A percentile compares a stretch with the other conserved stretches of the same genome.
These are phyloP conservation scores for Formicarius rufipectus DNA, from an alignment of 2,113 vertebrate genomes.

Conservation along the genomic window DNA sequence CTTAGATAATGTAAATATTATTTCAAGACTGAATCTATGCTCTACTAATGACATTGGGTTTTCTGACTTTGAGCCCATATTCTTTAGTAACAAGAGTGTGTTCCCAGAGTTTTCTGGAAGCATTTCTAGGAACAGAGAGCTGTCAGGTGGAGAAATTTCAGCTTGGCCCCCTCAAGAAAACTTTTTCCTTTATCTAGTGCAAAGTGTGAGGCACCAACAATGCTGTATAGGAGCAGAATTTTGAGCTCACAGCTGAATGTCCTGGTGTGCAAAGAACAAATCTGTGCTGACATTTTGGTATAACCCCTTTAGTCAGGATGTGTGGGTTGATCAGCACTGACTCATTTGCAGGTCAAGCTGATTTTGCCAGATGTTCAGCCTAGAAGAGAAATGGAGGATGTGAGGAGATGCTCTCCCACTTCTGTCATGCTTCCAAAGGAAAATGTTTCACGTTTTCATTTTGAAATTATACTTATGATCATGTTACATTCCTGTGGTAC, in stretches of 20 bases:
- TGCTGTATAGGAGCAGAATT: background rate
- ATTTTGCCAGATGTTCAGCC: background rate
- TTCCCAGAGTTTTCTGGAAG: background rate
- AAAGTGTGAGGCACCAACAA: background rate
- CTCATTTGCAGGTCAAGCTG: background rate
- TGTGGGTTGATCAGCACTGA: background rate
- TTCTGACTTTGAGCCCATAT: background rate
- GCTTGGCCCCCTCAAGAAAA: background rate
- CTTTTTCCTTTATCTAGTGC: background rate
- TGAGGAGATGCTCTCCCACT: background rate
- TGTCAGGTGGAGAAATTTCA: background rate
- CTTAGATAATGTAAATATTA: background rate
- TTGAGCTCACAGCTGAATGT: background rate
- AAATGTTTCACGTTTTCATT: background rate
- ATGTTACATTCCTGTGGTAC: background rate
- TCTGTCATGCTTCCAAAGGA: background rate
- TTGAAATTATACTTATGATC: background rate
- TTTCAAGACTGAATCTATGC: background rate
- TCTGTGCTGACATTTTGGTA: background rate
- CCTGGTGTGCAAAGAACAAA: background rate
- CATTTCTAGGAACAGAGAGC: background rate
- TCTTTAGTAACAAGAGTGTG: background rate
- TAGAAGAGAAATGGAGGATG: background rate
- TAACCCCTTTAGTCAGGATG: background rate
- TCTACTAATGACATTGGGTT: background rate